phyloP scores from a whole-genome alignment of 2,888 invertebrate species.

The Onthophagus sagittarius region DNA sequence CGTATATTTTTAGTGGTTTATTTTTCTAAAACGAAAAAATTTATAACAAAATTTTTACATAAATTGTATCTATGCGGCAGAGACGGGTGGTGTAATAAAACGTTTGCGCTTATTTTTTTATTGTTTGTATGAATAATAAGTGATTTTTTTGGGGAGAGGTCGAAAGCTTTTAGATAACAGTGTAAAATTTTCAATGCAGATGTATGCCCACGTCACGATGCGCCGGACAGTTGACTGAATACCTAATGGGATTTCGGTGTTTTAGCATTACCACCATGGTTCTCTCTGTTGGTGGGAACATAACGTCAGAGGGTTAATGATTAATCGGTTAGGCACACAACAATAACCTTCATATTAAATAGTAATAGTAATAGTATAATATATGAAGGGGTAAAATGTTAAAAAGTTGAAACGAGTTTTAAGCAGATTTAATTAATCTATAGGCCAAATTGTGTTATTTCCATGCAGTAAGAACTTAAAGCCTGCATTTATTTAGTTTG shows the following conservation, averaged over 20 bases:
- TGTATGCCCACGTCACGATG: not conserved
- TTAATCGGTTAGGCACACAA: not conserved
- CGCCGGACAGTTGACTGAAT: not conserved
- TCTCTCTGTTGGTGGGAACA: not conserved
- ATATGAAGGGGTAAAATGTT: too few species aligned
- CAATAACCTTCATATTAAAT: not conserved
- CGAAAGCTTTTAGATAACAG: not conserved
- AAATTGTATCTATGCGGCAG: too few species aligned
- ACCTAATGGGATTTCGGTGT: not conserved
- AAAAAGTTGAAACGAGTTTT: too few species aligned
- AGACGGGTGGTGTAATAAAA: too few species aligned
- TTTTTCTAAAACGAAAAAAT: not conserved
- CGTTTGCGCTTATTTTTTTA: too few species aligned
- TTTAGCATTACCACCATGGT: not conserved
- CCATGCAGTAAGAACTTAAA: too few species aligned
- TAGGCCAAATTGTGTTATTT: too few species aligned
- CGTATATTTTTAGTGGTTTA: not conserved
- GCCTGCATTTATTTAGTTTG: too few species aligned
- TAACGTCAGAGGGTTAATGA: not conserved
- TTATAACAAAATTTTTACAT: too few species aligned
- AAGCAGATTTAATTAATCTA: too few species aligned
- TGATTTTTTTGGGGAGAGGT: not conserved
- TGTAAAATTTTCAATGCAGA: not conserved
- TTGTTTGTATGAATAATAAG: too few species aligned
- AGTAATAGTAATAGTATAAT: too few species aligned